These are phyloP conservation scores for Philonicus albiceps DNA, from an alignment of 2,888 invertebrate species.

Conservation along the genomic window DNA sequence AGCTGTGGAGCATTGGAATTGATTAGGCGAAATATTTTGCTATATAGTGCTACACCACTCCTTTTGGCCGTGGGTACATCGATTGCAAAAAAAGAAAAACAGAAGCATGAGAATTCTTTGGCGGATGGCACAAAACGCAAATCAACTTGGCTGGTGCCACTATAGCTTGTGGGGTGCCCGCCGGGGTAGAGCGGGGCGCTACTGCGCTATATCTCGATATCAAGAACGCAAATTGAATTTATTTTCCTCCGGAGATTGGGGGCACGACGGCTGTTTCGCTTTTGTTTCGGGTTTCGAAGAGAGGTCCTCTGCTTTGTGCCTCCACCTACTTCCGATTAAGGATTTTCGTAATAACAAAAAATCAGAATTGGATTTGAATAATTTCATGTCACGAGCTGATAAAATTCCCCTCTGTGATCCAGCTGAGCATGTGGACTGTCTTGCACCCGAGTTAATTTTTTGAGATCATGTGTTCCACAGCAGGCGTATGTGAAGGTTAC, in stretches of 20 bases:
- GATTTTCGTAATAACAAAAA: constrained; percentile 9
- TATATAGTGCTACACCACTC: background rate
- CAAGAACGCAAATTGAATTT: constrained; percentile 41
- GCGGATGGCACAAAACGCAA: constrained; percentile 6
- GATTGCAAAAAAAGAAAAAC: background rate
- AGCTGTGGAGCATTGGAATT: constrained; percentile 39
- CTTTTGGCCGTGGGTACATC: background rate
- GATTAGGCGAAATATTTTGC: constrained; percentile 41
- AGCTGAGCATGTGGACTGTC: background rate
- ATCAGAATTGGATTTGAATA: constrained; percentile 40
- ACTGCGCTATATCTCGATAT: constrained; percentile 14
- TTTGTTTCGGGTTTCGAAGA: background rate
- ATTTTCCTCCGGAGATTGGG: constrained; percentile 1
- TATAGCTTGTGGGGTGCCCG: background rate
- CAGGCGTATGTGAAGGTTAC: background rate
- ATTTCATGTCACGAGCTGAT: constrained; percentile 32
- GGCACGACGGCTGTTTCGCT: background rate
- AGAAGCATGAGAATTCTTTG: background rate
- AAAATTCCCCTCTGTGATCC: background rate
- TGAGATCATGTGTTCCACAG: background rate
- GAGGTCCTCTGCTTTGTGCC: background rate
- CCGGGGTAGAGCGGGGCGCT: background rate
- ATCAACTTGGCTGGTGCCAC: constrained; percentile 15
- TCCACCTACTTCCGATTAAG: background rate
- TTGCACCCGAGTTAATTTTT: background rate